Conservation (phyloP, 37 sponge, comb jelly and placozoan species). For the Dysidea cf. avara region DNA sequence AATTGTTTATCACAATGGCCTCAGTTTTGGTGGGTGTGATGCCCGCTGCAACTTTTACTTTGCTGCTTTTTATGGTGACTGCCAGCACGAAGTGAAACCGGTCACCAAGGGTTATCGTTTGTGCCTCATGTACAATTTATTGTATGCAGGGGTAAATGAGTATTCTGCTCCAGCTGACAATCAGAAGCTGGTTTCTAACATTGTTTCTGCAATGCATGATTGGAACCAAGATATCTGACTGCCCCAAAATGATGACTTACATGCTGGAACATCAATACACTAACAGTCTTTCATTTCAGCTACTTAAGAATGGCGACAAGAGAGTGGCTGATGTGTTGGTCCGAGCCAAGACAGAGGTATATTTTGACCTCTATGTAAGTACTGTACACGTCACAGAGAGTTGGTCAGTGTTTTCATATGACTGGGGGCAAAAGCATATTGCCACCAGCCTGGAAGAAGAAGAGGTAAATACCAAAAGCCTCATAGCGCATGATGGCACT, state of each 20-base stretch:
- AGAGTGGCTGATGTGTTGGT: conserved; percentile 11
- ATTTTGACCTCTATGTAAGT: conserved; percentile 28
- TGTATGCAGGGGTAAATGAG: conserved; percentile 1
- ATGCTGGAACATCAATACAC: conserved; percentile 29
- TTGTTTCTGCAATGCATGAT: neutral
- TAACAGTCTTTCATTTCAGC: conserved; percentile 24
- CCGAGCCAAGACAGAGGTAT: neutral
- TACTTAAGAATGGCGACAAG: conserved; percentile 33
- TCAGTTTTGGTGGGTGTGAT: too few relatives aligned
- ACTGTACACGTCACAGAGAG: neutral
- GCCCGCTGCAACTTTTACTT: too few relatives aligned
- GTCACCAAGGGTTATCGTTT: conserved; percentile 39
- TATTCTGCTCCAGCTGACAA: conserved; percentile 16
- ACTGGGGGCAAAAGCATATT: too few relatives aligned
- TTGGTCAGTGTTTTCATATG: too few relatives aligned
- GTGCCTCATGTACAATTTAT: conserved; percentile 36
- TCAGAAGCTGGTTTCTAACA: neutral
- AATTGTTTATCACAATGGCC: neutral
- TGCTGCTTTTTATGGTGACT: conserved; percentile 22
- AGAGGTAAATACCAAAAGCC: too few relatives aligned
- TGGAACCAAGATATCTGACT: conserved; percentile 4
- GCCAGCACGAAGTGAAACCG: conserved; percentile 9
- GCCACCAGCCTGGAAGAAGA: too few relatives aligned
- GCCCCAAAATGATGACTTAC: conserved; percentile 10
- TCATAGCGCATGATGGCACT: too few relatives aligned